Evolutionary conservation across 2,888 invertebrate species (phyloP), one percentile per base, ranked within the genome.

Genomic region (Eilema depressum): DNA sequence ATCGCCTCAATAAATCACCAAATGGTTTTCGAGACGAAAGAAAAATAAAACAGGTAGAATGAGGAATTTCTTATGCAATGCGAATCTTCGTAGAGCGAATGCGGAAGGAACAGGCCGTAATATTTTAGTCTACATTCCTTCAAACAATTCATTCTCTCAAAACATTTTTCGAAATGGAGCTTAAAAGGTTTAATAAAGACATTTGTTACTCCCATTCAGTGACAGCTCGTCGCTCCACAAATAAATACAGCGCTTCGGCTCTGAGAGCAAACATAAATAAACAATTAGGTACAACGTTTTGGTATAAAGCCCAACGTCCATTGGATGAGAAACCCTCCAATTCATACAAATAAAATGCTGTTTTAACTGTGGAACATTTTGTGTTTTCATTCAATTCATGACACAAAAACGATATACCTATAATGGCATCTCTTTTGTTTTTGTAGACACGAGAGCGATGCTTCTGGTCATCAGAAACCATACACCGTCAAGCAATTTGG

Each of bases 221-320:
- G 67, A 77, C 69, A 65, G 71, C 47, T 61, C 25, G 63, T 28
- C 68, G 57, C 70, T 72, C 64, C 71, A 81, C 74, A 81, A 79
- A 81, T 81, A 78, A 76, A 73, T 69, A 77, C 70, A 57, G 66
- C 53, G 26, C 68, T 74, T 70, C 59, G 66, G 62, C 68, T 71
- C 69, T 71, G 65, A 65, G 68, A 66, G 70, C 56, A 75, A 73
- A 75, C 71, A 81, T 81, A 83, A 83, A 85, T 85, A 84, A 80
- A 82, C 82, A 79, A 78, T 65, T 76, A 30, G 7, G 8, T 25
- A 17, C 26, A 25, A 59, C 26, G 17, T 26, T 59, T 28, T 26
- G 0, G n/a, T 20, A n/a, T 53, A 8, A 28, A 53, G 30, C 14
- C n/a, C 53, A 28, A 25, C 4, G 17, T 53, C 53, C 53, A 53